Percentiles rank a stretch among this genome's conserved stretches.
Conservation (phyloP, 2,888 invertebrate species). For the Julus scandinavius region DNA sequence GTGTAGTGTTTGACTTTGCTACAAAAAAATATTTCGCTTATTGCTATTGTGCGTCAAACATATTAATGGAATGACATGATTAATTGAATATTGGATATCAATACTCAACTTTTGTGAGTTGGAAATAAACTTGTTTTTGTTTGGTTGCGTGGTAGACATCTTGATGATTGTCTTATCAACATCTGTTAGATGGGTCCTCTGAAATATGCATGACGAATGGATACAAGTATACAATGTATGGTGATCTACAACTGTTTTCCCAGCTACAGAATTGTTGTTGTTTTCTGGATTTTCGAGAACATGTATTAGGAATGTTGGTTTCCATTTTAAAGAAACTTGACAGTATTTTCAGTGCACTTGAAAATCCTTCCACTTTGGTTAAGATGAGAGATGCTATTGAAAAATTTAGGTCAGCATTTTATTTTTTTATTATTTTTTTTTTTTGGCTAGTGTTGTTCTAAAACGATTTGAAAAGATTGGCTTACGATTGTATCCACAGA, state of each 20-base stretch:
- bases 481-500: background rate
- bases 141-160: no score
- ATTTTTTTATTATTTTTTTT: no score
- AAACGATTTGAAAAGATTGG: background rate
- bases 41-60: no score
- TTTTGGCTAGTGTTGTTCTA: conserved; percentile 1
- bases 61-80: no score
- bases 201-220: background rate
- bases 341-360: background rate
- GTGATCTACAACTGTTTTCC: background rate
- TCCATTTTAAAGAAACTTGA: background rate
- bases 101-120: no score
- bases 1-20: no score
- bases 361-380: background rate
- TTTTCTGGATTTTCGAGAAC: background rate
- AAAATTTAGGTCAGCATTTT: conserved; percentile 20
- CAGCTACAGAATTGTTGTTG: background rate
- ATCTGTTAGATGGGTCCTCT: background rate
- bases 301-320: background rate
- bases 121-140: background rate
- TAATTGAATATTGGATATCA: no score
- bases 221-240: background rate
- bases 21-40: no score
- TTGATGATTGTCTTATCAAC: background rate
- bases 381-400: background rate